Evolutionary conservation across 2,113 vertebrate genomes (phyloP).

Genomic region (Gallinago undulata): DNA sequence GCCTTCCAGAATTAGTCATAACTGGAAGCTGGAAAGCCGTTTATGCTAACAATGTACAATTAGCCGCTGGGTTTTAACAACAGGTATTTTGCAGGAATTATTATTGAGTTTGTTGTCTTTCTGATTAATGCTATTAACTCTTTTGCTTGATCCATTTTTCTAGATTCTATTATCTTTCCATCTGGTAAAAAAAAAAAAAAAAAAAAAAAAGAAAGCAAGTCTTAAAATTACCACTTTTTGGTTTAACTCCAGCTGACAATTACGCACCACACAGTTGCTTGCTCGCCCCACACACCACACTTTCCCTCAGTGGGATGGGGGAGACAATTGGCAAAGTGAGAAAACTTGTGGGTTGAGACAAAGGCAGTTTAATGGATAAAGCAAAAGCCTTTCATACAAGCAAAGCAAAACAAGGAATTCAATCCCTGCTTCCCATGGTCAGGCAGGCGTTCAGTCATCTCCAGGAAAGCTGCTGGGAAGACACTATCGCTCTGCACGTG

Average conservation of each 20-base stretch:
- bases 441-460: background rate
- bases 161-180: background rate
- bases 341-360: background rate
- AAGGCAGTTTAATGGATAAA: background rate
- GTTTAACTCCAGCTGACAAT: background rate
- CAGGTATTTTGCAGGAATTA: background rate
- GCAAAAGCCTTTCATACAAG: accelerated
- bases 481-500: accelerated
- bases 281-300: background rate
- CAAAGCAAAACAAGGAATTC: background rate
- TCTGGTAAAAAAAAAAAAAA: background rate
- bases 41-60: background rate
- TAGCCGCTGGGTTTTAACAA: slow-evolving; percentile 11
- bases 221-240: background rate
- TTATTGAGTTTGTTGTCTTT: slow-evolving; percentile 1
- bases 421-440: background rate
- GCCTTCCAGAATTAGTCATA: slow-evolving; percentile 7
- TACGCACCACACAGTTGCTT: background rate
- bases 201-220: background rate
- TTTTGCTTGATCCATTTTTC: background rate
- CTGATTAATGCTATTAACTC: background rate
- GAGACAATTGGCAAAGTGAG: background rate
- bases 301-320: background rate
- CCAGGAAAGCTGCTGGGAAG: background rate
- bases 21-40: slow-evolving; percentile 1